Percentiles rank a stretch among this genome's conserved stretches.
Evolutionary conservation across 23 tunicate species (phyloP).

Genomic region (Clavelina lepadiformis): DNA sequence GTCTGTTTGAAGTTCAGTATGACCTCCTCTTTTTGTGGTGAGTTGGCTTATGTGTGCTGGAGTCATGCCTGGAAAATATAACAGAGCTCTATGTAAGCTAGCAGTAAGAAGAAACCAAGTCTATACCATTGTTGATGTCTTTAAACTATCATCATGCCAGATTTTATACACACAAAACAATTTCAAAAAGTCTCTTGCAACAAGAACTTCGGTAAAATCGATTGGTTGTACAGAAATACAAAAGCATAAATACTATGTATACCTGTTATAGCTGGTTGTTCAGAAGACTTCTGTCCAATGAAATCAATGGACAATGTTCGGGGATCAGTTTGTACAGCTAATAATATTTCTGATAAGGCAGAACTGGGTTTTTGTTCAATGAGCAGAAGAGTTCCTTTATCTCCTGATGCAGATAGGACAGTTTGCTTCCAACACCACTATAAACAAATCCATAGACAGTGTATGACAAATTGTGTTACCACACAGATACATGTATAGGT

Average conservation of each 20-base stretch:
- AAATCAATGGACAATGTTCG: conserved; percentile 53
- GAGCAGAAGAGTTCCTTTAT: conserved; percentile 35
- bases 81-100: no score
- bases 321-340: conserved; percentile 66
- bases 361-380: conserved; percentile 61
- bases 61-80: no score
- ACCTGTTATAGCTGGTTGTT: conserved; percentile 17
- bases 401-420: conserved; percentile 38
- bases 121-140: no score
- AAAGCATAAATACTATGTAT: no score
- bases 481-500: no score
- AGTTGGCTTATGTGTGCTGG: no score
- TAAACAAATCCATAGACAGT: background rate
- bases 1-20: conserved; percentile 31
- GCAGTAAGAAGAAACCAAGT: no score
- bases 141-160: no score
- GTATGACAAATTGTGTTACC: background rate
- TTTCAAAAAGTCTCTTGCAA: no score
- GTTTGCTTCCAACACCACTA: conserved; percentile 64
- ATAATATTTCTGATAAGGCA: conserved; percentile 43
- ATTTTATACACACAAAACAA: no score
- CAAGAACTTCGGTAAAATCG: no score
- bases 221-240: no score
- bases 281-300: conserved; percentile 38
- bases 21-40: conserved; percentile 11